Base-by-base conservation (phyloP, 1,140 invertebrate species). In the Pollicipes pollicipes region DNA sequence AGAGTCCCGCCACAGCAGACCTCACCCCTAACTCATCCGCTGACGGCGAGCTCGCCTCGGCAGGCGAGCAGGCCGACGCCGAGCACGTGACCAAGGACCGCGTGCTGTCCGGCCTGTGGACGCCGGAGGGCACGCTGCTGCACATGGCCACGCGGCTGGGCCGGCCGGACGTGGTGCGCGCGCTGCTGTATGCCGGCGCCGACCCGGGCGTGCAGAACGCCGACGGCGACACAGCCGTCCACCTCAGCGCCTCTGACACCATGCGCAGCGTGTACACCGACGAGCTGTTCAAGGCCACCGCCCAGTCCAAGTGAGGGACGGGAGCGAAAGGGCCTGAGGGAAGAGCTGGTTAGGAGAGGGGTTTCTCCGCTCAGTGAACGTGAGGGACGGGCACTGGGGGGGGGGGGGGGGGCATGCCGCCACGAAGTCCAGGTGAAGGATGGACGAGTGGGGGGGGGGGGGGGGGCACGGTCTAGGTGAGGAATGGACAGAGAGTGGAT, bases 241-340 rank as follows among this genome's bases (percentile, higher is more conserved):
- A 87, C 72, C 74, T 85, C 16, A 81, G 83, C 45, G 75, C 80
- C 0, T 80, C 79, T 70, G 81, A 84, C 29, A 78, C 80, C 70
- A 83, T 87, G 73, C 79, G 80, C 67, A 81, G 81, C 70, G 83
- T 86, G 69, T 88, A 83, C 75, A 82, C 85, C 66, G 84, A 87
- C 74, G 85, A 87, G 77, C 77, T 88, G 31, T 78, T 88, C 35
- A 81, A 85, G 77, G 85, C 85, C 30, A 84, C 84, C 68, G 85
- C 85, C 71, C 83, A 84, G 73, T 86, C 84, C 27, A 83, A 87
- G 86, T 87, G 82, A 77, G 80, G 77, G 71, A n/a, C 28, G 27
- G 70, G 30, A n/a, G n/a, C n/a, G n/a, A n/a, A n/a, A n/a, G n/a
- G n/a, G n/a, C n/a, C n/a, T n/a, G n/a, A n/a, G n/a, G n/a, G n/a